Percentiles rank a stretch among this genome's conserved stretches.
phyloP scores from a whole-genome alignment of 2,888 invertebrate genomes.

The Trichopria drosophilae region DNA sequence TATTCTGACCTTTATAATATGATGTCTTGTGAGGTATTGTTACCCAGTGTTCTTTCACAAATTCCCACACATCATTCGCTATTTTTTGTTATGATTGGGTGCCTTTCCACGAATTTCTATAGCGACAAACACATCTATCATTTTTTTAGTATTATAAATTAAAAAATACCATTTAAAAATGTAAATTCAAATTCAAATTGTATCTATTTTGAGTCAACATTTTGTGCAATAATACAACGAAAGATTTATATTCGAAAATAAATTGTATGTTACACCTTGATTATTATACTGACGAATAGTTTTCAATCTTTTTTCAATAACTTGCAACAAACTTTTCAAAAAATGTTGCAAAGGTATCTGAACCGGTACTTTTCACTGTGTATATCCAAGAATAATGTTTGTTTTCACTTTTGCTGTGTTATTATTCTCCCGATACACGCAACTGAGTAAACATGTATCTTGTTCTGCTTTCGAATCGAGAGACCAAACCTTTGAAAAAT shows the following conservation, averaged over 20 bases:
- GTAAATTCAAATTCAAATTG: background rate
- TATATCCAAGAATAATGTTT: conserved; percentile 1
- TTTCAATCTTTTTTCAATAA: background rate
- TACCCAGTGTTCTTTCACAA: conserved; percentile 3
- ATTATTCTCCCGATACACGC: background rate
- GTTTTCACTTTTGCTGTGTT: background rate
- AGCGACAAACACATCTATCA: background rate
- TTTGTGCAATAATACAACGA: background rate
- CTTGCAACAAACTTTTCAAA: background rate
- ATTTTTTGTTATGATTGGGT: background rate
- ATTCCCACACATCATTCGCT: background rate
- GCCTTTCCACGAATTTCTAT: background rate
- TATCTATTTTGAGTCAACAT: background rate
- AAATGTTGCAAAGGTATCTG: background rate
- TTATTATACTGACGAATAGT: background rate
- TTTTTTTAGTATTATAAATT: background rate
- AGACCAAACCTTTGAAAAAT: conserved; percentile 1
- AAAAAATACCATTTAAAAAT: background rate
- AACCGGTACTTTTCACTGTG: conserved; percentile 1
- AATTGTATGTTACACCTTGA: conserved; percentile 2
- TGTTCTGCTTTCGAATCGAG: background rate
- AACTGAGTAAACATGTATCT: background rate
- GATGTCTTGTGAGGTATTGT: conserved; percentile 1
- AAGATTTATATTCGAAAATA: background rate
- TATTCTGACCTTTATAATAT: conserved; percentile 2